Evolutionary conservation across 2,888 invertebrate genomes (phyloP).

Genomic region (Myopa testacea): DNA sequence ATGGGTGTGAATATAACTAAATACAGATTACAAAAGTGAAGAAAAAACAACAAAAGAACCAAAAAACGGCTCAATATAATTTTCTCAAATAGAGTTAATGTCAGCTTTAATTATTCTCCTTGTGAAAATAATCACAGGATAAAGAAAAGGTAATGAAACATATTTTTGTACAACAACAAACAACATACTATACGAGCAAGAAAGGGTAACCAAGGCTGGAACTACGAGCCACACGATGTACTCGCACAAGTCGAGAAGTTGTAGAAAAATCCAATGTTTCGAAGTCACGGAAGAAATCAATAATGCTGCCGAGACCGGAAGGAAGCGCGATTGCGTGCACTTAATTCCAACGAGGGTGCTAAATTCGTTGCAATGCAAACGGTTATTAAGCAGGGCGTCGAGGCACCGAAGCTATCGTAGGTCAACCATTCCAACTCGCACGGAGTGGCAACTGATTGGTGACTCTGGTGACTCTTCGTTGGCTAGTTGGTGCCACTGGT

Average conservation of each 20-base stretch:
- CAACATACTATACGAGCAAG: neutral
- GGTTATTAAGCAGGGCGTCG: conserved; percentile 12
- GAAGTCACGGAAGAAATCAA: conserved; percentile 33
- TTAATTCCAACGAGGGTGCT: conserved; percentile 33
- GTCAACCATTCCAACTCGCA: conserved; percentile 20
- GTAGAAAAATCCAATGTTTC: neutral
- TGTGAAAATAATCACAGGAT: neutral
- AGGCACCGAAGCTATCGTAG: neutral
- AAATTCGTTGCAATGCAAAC: conserved; percentile 22
- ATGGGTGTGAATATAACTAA: neutral
- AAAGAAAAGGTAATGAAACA: neutral
- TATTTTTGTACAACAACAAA: neutral
- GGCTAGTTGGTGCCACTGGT: neutral
- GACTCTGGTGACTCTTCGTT: neutral
- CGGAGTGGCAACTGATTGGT: neutral
- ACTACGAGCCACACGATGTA: neutral
- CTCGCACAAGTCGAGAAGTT: neutral
- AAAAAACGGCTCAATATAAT: neutral
- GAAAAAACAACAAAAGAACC: neutral
- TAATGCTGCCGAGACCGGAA: conserved; percentile 4
- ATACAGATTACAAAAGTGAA: neutral
- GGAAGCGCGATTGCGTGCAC: conserved; percentile 30
- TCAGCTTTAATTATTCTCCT: conserved; percentile 10
- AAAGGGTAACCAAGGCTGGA: neutral
- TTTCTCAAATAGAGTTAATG: conserved; percentile 21